phyloP scores from a whole-genome alignment of 2,888 invertebrate species.

The Ophonus ardosiacus region DNA sequence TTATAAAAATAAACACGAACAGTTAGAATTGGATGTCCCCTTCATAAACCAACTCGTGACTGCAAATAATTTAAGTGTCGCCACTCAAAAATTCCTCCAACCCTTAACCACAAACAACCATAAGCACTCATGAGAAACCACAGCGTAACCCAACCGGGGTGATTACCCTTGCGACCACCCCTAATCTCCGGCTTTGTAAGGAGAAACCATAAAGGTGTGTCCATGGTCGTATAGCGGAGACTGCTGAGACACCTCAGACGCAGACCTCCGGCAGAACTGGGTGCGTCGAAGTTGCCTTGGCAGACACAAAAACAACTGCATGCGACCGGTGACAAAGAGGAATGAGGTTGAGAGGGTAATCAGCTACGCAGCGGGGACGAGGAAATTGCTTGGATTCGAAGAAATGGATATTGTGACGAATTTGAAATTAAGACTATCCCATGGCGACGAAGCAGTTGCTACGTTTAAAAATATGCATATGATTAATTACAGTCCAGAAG shows the following conservation, averaged over 20 bases:
- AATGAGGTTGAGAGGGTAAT: slow-evolving; percentile 1
- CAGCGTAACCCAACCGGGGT: slow-evolving; percentile 13
- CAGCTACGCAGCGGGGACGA: slow-evolving; percentile 7
- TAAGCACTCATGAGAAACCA: slow-evolving; percentile 1
- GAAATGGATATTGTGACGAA: not conserved
- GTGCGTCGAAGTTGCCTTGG: slow-evolving; percentile 14
- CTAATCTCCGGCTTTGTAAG: slow-evolving; percentile 41
- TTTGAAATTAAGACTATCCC: too few species aligned
- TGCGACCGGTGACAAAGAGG: not conserved
- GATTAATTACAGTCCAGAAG: too few species aligned
- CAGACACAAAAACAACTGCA: slow-evolving; percentile 47
- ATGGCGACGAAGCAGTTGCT: too few species aligned
- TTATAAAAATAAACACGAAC: too few species aligned
- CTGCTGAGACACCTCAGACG: not conserved
- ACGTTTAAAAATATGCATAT: too few species aligned
- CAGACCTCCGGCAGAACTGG: not conserved
- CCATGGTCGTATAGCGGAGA: not conserved
- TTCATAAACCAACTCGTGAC: too few species aligned
- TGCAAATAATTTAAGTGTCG: too few species aligned
- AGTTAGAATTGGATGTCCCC: too few species aligned
- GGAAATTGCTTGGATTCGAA: not conserved
- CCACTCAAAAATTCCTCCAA: too few species aligned
- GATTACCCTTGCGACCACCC: slow-evolving; percentile 9
- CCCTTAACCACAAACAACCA: not conserved
- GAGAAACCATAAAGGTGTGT: slow-evolving; percentile 59